Evolutionary conservation across 1,140 invertebrate genomes (phyloP).

Genomic region (Samia ricini): DNA sequence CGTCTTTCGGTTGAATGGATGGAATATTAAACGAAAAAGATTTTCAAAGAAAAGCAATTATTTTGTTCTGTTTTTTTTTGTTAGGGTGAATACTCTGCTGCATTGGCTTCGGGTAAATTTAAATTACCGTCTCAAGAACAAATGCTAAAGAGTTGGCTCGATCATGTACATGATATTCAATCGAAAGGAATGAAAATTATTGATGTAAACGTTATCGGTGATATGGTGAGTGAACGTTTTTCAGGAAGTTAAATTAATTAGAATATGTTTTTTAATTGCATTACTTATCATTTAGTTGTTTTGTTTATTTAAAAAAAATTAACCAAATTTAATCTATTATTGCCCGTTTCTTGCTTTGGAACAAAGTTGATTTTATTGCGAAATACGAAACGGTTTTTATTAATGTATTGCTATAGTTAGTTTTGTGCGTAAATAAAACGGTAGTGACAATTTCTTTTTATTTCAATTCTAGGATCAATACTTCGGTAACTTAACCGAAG

Average conservation of each 20-base stretch:
- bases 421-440: no score
- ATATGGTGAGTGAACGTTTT: slow-evolving; percentile 39
- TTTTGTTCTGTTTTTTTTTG: not conserved
- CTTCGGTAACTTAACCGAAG: slow-evolving; percentile 50
- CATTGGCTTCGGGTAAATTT: slow-evolving; percentile 51
- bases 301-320: no score
- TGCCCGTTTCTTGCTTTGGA: no score
- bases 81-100: slow-evolving; percentile 56
- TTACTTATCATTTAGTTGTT: no score
- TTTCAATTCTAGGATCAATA: slow-evolving; percentile 48
- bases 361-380: no score
- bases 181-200: slow-evolving; percentile 36
- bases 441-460: not conserved
- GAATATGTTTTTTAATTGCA: no score
- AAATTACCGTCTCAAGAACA: slow-evolving; percentile 50
- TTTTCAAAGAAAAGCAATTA: not conserved
- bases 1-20: no score
- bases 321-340: no score
- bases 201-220: slow-evolving; percentile 50
- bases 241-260: not conserved
- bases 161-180: slow-evolving; percentile 38
- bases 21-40: no score
- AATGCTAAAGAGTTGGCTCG: slow-evolving; percentile 55
- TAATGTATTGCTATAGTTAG: no score
- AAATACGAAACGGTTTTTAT: no score